Base-by-base conservation (phyloP, 2,113 vertebrate species). In the Pluvianellus socialis region DNA sequence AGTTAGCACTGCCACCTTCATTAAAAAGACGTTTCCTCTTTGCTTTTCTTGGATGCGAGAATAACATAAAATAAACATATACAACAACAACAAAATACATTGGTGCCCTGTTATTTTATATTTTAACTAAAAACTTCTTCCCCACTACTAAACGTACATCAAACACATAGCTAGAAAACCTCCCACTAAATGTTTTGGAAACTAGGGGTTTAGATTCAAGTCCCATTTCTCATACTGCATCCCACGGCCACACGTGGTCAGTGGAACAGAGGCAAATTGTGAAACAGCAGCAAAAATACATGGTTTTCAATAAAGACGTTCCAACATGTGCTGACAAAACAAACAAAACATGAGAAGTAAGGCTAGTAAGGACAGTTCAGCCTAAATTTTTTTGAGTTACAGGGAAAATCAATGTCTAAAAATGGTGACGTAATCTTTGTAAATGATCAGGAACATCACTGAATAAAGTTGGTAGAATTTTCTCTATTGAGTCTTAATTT, bases 231-330 rank as follows among this genome's bases (percentile, higher is more conserved):
- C 53, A 28, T n/a, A 53, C 79, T 81, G 13, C 23, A 63, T 62
- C 24, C 20, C 13, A 11, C 2, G 12, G 42, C 27, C n/a, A 52
- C 6, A 47, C 0, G 0, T 13, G 42, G 40, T 20, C 42, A 77
- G 27, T 7, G 40, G 32, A 61, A 79, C 8, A 52, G 15, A 45
- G 4, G 14, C 18, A 61, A 71, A 45, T 12, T 5, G 15, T 27
- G 38, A 53, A 59, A 73, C 14, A 28, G 12, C 10, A 59, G 44
- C 44, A 44, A 44, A 44, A 52, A 16, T 10, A 12, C 1, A 6
- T 40, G 12, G 7, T 35, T 35, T 32, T 59, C 10, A 32, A 9
- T 14, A 66, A 22, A 23, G 3, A 2, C 30, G 9, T 50, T 71
- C 32, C 73, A 21, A 24, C 14, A 13, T 13, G 30, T 3, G 8